Conservation (phyloP, 2,797 vertebrate species). For the Leuciscus waleckii region DNA sequence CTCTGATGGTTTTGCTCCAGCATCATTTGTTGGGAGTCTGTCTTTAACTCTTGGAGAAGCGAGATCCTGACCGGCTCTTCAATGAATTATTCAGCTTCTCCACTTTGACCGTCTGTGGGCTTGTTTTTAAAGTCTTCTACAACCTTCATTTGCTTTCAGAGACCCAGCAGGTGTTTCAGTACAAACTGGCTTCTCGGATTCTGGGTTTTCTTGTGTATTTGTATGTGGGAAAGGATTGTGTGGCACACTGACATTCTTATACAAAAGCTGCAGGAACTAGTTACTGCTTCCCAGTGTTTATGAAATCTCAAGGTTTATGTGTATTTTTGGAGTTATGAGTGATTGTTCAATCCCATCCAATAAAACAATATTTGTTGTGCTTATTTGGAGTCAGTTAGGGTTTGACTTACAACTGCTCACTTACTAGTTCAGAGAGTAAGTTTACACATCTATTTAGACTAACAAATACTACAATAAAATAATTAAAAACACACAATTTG, state of each 20-base stretch:
- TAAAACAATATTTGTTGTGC: background rate
- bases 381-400: background rate
- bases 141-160: background rate
- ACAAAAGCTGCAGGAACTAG: background rate
- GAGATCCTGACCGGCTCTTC: background rate
- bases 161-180: background rate
- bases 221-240: background rate
- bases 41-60: constrained; percentile 5
- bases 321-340: background rate
- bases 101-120: background rate
- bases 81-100: constrained; percentile 24
- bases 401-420: background rate
- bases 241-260: background rate
- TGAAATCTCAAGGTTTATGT: background rate
- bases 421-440: background rate
- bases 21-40: background rate
- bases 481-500: background rate
- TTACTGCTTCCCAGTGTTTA: background rate
- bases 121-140: constrained; percentile 12
- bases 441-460: background rate
- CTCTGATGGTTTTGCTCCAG: background rate
- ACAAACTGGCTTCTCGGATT: background rate
- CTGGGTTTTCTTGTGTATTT: background rate
- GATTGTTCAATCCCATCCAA: background rate
- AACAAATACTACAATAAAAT: background rate